Percentiles rank a stretch among this genome's conserved stretches.
Conservation (phyloP, 2,113 vertebrate species). For the Melanocharis versteri region DNA sequence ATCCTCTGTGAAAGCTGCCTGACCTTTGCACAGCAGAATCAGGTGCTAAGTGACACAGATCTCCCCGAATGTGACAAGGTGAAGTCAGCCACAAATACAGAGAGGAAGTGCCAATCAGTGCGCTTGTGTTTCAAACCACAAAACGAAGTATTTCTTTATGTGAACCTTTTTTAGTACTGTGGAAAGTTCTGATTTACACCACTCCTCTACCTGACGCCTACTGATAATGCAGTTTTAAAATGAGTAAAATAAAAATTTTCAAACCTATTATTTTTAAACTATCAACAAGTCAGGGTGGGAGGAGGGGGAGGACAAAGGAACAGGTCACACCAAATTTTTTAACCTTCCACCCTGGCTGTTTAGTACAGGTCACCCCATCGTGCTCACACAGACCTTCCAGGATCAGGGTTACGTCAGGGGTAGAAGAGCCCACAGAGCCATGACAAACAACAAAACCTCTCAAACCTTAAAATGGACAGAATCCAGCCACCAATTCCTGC, state of each 20-base stretch:
- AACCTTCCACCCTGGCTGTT: slow-evolving; percentile 7
- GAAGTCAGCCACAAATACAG: background rate
- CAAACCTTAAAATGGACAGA: background rate
- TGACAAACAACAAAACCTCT: background rate
- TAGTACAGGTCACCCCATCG: slow-evolving; percentile 43
- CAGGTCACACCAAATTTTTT: background rate
- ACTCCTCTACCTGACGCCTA: background rate
- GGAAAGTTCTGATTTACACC: background rate
- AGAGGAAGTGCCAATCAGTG: background rate
- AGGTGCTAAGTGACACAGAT: background rate
- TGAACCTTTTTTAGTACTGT: background rate
- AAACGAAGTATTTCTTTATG: background rate
- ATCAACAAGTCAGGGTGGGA: too few relatives aligned
- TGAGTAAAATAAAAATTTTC: background rate
- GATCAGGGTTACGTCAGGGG: background rate
- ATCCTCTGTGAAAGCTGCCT: background rate
- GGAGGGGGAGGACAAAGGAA: background rate
- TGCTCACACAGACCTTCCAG: slow-evolving; percentile 26
- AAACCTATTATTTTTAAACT: background rate
- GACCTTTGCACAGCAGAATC: background rate
- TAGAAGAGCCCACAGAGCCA: background rate
- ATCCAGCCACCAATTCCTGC: background rate
- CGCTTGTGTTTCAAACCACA: background rate
- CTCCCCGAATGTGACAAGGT: background rate
- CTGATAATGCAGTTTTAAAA: background rate